Conservation (phyloP, 2,888 invertebrate genomes). For the Eilema griseolum region DNA sequence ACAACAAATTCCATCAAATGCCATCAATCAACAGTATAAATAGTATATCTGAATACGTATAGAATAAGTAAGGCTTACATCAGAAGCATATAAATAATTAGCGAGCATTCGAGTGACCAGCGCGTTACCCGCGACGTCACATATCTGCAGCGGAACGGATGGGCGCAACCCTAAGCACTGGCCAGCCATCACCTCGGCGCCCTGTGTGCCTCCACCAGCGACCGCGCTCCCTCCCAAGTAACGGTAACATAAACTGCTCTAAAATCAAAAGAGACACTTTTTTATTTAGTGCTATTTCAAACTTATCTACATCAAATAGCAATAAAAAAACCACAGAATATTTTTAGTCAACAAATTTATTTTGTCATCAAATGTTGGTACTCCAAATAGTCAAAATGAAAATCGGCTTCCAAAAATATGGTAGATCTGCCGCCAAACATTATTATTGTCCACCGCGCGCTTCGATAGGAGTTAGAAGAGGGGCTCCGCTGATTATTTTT, state of each 20-base stretch:
- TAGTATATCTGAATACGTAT: background rate
- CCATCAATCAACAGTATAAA: too few relatives aligned
- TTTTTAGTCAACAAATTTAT: too few relatives aligned
- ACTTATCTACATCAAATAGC: background rate
- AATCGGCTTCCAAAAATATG: too few relatives aligned
- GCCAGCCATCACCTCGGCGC: conserved; percentile 82
- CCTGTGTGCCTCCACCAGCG: conserved; percentile 71
- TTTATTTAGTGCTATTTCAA: background rate
- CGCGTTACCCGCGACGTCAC: conserved; percentile 94
- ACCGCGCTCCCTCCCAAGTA: conserved; percentile 71
- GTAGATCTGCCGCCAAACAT: too few relatives aligned
- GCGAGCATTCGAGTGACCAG: conserved; percentile 92
- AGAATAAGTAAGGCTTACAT: conserved; percentile 86
- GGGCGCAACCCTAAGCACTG: conserved; percentile 77
- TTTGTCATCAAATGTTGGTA: too few relatives aligned
- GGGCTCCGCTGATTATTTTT: too few relatives aligned
- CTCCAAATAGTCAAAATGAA: too few relatives aligned
- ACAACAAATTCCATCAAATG: too few relatives aligned
- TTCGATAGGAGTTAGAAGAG: too few relatives aligned
- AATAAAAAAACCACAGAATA: background rate
- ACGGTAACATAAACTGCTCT: conserved; percentile 79
- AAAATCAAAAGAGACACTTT: conserved; percentile 10
- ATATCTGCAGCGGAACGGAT: conserved; percentile 90
- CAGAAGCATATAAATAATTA: conserved; percentile 90
- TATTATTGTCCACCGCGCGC: too few relatives aligned